Evolutionary conservation across 2,113 vertebrate genomes (phyloP).

Genomic region (Bolborhynchus lineola): DNA sequence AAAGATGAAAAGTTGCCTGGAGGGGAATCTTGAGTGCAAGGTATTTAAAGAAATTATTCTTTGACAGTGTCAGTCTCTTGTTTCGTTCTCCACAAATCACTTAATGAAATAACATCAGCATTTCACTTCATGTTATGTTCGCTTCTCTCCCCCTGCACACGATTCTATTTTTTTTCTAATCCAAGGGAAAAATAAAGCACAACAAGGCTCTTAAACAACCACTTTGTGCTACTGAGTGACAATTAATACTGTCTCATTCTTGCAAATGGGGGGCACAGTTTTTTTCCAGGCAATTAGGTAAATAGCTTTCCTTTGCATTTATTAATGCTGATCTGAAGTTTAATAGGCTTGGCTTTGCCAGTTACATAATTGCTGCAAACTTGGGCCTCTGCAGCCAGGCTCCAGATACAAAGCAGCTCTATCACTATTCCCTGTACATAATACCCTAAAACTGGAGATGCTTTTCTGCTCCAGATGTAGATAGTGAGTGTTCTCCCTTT

Average conservation of each 20-base stretch:
- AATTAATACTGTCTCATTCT: slow-evolving; percentile 50
- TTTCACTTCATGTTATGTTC: slow-evolving; percentile 58
- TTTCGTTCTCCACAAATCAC: slow-evolving; percentile 68
- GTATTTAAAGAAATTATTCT: slow-evolving; percentile 76
- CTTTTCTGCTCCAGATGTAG: not conserved
- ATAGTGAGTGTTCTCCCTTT: not conserved
- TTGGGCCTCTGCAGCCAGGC: not conserved
- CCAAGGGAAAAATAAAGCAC: slow-evolving; percentile 26
- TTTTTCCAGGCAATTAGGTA: slow-evolving; percentile 36
- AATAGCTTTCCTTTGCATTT: slow-evolving; percentile 32
- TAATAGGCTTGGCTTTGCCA: slow-evolving; percentile 3
- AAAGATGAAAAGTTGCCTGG: slow-evolving; percentile 71
- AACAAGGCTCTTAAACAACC: not conserved
- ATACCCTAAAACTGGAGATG: not conserved
- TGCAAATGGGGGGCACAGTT: not conserved
- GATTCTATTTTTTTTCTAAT: not conserved
- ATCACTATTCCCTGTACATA: not conserved
- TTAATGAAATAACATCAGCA: slow-evolving; percentile 73
- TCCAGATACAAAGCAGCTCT: not conserved
- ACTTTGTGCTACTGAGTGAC: not conserved
- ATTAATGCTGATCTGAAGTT: slow-evolving; percentile 38
- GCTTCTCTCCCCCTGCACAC: not conserved
- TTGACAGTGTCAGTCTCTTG: slow-evolving; percentile 63
- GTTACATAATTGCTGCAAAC: slow-evolving; percentile 25
- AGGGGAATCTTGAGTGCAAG: slow-evolving; percentile 62